Evolutionary conservation across 2,113 vertebrate genomes (phyloP), one percentile per base, ranked within the genome.

Genomic region (Datnioides undecimradiatus): DNA sequence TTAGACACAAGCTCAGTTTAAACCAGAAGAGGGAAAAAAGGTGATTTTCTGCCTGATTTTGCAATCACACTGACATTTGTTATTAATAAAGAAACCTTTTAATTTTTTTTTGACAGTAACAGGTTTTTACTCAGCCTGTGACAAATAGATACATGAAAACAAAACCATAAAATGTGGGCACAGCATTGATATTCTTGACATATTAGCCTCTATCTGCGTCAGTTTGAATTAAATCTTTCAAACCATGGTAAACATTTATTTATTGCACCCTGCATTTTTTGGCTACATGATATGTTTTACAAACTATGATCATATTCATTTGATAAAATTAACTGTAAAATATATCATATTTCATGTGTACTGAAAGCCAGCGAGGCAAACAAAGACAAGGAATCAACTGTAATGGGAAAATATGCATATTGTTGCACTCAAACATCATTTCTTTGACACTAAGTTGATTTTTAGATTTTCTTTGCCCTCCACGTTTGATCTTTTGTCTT

Each of bases 401-500:
- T 67, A 79, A 62, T n/a, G 51, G 57, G 29, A 71, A 76, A 52
- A 75, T 63, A 33, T 33, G 48, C 31, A 67, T 62, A 67, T 23
- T 66, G 16, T 69, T 80, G 38, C 71, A 38, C 52, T 84, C 48
- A 8, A 60, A 70, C 52, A 33, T 46, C 6, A 75, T 80, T 67
- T 73, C 40, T 75, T 76, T 78, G 60, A 80, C 84, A 82, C 80
- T 86, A 87, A 86, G 86, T 89, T 29, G 41, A 83, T 88, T 88
- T 81, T 84, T 63, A 71, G 31, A 76, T 85, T 82, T 80, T 71
- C 73, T 76, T 87, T 80, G 70, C 58, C 46, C 41, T 80, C 70
- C 68, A 60, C 36, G 80, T 93, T 91, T 91, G 91, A 92, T 88
- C 84, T 64, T 85, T 92, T 92, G 90, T 93, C 88, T 92, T 87